phyloP scores from a whole-genome alignment of 1,140 invertebrate genomes.

The Hermetia illucens region DNA sequence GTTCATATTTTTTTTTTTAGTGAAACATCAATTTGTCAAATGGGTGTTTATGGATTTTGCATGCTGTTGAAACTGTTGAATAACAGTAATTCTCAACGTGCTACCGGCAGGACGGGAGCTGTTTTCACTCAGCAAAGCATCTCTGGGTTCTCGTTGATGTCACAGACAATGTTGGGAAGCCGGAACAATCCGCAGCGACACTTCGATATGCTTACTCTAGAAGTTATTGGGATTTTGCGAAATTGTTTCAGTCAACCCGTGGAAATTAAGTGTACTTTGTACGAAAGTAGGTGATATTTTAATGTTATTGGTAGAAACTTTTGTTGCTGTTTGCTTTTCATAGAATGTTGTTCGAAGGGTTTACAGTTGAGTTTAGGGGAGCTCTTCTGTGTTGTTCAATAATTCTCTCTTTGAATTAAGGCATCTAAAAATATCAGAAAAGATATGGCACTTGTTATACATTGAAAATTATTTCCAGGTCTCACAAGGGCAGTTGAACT shows the following conservation, averaged over 20 bases:
- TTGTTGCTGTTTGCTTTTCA: background rate
- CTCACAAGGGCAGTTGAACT: constrained; percentile 25
- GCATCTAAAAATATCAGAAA: too few species aligned
- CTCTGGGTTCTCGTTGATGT: constrained; percentile 26
- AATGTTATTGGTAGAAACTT: background rate
- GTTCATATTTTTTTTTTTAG: constrained; percentile 7
- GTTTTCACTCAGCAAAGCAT: constrained; percentile 25
- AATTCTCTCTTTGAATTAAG: too few species aligned
- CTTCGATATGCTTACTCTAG: constrained; percentile 27
- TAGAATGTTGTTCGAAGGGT: too few species aligned
- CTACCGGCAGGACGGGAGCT: constrained; percentile 14
- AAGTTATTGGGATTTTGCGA: constrained; percentile 24
- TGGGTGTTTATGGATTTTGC: constrained; percentile 29
- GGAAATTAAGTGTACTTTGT: constrained; percentile 20
- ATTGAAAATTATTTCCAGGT: constrained; percentile 14
- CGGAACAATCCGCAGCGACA: constrained; percentile 19
- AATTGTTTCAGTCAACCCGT: constrained; percentile 21
- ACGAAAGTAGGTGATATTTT: constrained; percentile 19
- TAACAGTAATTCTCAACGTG: constrained; percentile 21
- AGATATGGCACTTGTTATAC: too few species aligned
- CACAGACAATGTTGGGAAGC: constrained; percentile 17
- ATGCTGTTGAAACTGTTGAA: constrained; percentile 27
- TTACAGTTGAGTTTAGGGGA: too few species aligned
- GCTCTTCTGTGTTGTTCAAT: too few species aligned
- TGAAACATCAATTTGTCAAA: constrained; percentile 15